phyloP scores from a whole-genome alignment of 2,797 vertebrate species.

The Leptatherina wallacei region DNA sequence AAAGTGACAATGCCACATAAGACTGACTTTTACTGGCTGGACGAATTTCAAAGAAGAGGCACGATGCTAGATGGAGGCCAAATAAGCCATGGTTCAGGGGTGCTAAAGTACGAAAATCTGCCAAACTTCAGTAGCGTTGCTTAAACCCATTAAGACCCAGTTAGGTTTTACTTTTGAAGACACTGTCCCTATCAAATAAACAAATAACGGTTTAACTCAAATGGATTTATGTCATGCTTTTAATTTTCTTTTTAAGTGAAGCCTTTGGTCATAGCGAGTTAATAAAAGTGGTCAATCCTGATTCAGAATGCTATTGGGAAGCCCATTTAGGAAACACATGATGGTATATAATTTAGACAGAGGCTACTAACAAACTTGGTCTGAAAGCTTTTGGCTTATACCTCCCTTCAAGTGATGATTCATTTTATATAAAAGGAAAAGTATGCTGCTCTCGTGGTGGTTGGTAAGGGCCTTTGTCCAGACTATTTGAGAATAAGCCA shows the following conservation, averaged over 20 bases:
- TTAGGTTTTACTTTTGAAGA: background rate
- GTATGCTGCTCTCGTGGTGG: background rate
- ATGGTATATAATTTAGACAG: background rate
- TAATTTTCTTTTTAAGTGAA: background rate
- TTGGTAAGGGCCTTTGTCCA: background rate
- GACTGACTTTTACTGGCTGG: background rate
- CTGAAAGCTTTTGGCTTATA: background rate
- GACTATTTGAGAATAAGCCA: constrained; percentile 5
- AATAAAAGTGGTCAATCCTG: background rate
- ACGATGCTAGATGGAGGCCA: background rate
- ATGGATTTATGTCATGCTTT: background rate
- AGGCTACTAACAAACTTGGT: background rate
- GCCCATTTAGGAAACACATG: background rate
- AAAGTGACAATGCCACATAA: background rate
- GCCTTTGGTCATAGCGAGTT: background rate
- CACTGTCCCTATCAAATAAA: too few species aligned
- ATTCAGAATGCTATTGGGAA: background rate
- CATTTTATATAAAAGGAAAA: background rate
- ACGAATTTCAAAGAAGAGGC: background rate
- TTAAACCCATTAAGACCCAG: background rate
- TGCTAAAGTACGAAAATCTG: too few species aligned
- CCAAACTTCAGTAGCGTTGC: too few species aligned
- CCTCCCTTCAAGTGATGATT: background rate
- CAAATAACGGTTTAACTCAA: background rate
- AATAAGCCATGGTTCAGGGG: background rate